Evolutionary conservation across 2,113 vertebrate species (phyloP), one percentile per base, ranked within the genome.

Genomic region (Salvelinus fontinalis): DNA sequence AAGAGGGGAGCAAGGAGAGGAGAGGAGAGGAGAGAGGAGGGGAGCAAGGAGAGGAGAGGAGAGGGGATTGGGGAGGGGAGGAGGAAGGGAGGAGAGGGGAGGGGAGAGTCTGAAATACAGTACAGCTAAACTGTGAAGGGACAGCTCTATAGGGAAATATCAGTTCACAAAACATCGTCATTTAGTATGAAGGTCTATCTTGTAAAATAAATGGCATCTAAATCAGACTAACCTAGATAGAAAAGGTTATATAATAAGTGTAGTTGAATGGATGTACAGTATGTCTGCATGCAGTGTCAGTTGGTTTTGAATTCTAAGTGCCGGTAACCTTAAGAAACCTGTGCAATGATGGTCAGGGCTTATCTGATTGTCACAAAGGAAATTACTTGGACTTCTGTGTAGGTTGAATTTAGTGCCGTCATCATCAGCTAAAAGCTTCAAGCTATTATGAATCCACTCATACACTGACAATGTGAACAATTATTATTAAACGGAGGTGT

Each of bases 141-240:
- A 54, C 51, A 54, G 14, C 16, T 18, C 51, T 18, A 18, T 54
- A 1, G 49, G 51, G 16, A 54, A 54, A 18, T 54, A 54, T 54
- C 51, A 1, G 51, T 54, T 78, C 60, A 79, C 62, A 85, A 78
- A 60, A 14, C n/a, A 73, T 78, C 22, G 82, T 75, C 34, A 69
- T 18, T 14, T 54, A 18, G 51, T 54, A 54, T 14, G 16, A 54
- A 54, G 12, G 16, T 54, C 51, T 18, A 54, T 54, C 13, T 54
- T 54, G 51, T 18, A 54, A 54, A 54, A 54, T 14, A 54, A 54
- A 54, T 54, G 76, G 48, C 6, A 62, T 62, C 59, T 62, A 6
- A 62, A 62, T 62, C 6, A 24, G 13, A 62, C n/a, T 18, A 57
- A 57, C 18, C 54, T 57, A 18, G 39, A 18, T 20, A 57, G 54